Base-by-base conservation (phyloP, 1,140 invertebrate genomes). In the Idris sp. region DNA sequence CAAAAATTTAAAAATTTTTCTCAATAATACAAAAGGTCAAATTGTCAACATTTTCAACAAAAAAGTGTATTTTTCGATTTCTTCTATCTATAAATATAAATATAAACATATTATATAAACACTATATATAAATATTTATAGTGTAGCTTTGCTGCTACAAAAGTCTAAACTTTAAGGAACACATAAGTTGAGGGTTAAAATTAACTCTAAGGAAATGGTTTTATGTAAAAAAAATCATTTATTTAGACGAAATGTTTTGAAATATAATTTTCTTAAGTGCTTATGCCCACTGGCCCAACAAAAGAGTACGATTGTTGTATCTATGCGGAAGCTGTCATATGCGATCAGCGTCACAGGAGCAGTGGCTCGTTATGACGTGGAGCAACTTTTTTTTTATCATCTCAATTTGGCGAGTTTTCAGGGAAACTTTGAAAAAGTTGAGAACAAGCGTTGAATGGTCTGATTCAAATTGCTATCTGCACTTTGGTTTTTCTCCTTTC, bases 391-490 rank as follows among this genome's bases (percentile, higher is more conserved):
- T 71, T 72, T 64, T n/a, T n/a, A 67, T 67, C 71, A 51, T 41
- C 46, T 44, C 46, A 54, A 74, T 69, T 74, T 77, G 48, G 72
- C 33, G 53, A 65, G 35, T 64, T 76, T 77, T 73, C 62, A 68
- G 41, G 65, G 53, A 69, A 58, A 65, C 7, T 33, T 31, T 43
- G 53, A 73, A 73, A 73, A 49, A 74, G 36, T 31, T 49, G 56
- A 14, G 46, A 59, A 10, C 40, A 30, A 48, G 30, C 51, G 25
- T 16, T 59, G 58, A 54, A 71, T 41, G 62, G 62, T 75, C 65
- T 64, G 67, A 72, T 78, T 75, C 72, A 75, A 73, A 75, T 77
- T 80, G 62, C 64, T 76, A 54, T 74, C 71, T 72, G 59, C 65
- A 62, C 41, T 67, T 62, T 54, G 65, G 58, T 56, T 73, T 73